These are phyloP conservation scores for Lasioglossum pauxillum DNA, from an alignment of 2,888 invertebrate genomes.

Conservation along the genomic window DNA sequence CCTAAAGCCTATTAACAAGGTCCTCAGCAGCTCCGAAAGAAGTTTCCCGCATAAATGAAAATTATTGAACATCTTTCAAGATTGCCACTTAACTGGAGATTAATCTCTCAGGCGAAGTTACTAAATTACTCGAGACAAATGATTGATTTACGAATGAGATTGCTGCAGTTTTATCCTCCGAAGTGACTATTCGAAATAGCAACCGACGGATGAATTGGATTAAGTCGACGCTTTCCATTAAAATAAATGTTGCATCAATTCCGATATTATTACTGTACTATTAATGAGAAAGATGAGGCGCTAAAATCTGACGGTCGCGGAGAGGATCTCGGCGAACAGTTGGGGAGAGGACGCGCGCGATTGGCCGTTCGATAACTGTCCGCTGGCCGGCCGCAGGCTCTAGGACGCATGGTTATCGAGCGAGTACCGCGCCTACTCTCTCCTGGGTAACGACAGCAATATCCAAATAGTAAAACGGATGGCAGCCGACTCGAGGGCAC, in stretches of 20 bases:
- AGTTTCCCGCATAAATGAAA: not conserved
- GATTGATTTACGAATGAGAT: too few species aligned
- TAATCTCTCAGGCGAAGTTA: not conserved
- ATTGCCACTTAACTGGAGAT: not conserved
- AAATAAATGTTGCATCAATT: not conserved
- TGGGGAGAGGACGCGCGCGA: not conserved
- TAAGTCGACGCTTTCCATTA: not conserved
- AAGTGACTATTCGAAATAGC: not conserved
- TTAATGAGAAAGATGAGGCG: too few species aligned
- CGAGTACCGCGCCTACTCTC: not conserved
- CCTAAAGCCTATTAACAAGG: not conserved
- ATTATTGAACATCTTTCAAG: not conserved
- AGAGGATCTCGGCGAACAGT: not conserved
- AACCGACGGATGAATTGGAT: not conserved
- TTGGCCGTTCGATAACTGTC: not conserved
- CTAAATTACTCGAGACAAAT: not conserved
- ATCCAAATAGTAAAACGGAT: conserved; percentile 74
- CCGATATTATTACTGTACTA: too few species aligned
- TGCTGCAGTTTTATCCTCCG: not conserved
- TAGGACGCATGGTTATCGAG: not conserved
- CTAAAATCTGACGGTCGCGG: not conserved
- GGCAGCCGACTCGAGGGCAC: conserved; percentile 73
- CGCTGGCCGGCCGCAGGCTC: not conserved
- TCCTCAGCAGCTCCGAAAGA: not conserved
- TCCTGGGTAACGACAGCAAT: conserved; percentile 62